phyloP scores from a whole-genome alignment of 2,797 vertebrate genomes.

The Numenius phaeopus region DNA sequence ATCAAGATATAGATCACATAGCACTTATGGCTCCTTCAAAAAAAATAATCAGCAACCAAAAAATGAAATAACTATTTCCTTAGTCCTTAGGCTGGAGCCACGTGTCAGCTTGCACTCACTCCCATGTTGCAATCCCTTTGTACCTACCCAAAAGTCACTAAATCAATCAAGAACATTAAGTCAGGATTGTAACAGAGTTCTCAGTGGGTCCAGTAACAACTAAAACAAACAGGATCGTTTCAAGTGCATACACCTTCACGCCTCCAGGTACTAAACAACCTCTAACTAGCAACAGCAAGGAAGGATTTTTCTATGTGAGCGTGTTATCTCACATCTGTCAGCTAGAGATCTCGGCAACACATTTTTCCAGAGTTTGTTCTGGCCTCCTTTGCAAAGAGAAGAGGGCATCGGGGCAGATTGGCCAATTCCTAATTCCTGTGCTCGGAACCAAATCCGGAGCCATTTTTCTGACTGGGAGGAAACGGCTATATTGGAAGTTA shows the following conservation, averaged over 20 bases:
- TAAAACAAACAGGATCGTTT: neutral
- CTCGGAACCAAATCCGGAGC: neutral
- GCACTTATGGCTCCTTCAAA: neutral
- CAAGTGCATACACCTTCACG: neutral
- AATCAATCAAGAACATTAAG: neutral
- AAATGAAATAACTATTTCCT: neutral
- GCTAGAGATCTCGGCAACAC: neutral
- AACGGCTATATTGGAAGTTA: accelerated
- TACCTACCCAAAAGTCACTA: neutral
- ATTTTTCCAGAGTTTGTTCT: neutral
- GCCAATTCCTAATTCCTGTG: neutral
- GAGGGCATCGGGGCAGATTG: accelerated
- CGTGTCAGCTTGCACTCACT: neutral
- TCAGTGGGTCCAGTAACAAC: neutral
- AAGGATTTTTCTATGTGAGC: neutral
- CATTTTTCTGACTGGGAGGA: accelerated
- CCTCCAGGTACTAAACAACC: neutral
- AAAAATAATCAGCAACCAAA: neutral
- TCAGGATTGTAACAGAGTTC: neutral
- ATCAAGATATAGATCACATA: neutral
- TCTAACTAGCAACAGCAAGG: neutral
- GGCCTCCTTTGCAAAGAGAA: neutral
- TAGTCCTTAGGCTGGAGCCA: neutral
- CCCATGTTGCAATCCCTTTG: neutral
- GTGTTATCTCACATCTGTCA: accelerated